Base-by-base conservation (phyloP, 2,888 invertebrate genomes). In the Caenorhabditis zanzibari region DNA sequence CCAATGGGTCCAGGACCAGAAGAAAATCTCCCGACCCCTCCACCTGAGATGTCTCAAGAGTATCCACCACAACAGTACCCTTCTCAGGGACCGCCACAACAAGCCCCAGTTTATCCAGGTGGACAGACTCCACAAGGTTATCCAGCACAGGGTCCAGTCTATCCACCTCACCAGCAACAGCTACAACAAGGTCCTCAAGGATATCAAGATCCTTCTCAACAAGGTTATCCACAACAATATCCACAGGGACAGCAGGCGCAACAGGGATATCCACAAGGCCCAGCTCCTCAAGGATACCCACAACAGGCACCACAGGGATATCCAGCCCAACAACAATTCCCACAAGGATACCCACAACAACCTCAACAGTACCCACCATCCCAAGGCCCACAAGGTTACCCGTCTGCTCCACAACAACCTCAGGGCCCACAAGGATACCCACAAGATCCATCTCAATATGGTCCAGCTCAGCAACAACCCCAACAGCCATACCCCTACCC, bases 11-110 rank as follows among this genome's bases (percentile, higher is more conserved):
- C 63, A 26, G 38, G 28, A 16, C 47, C 69, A 22, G 73, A 73
- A 61, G 66, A 58, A 9, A 61, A 52, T 1, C 64, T 81, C 1
- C 81, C 81, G 35, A 81, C 81, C 2, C 81, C 82, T n/a, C 82
- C 82, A 44, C 77, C 82, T n/a, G 81, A 81, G 38, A 41, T 38
- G 10, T 14, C 38, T 19, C 32, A 47, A 26, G 72, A 73, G 12
- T 58, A 66, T n/a, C 56, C 56, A 16, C 74, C 63, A 32, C 74
- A 64, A 56, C 32, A 32, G 4, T 74, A 64, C 32, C 47, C 64
- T n/a, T 19, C 47, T 16, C 72, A 58, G n/a, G 22, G 47, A 19
- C 35, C 72, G 19, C 32, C 44, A 28, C 32, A 32, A 19, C 66
- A 41, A 12, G 58, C 41, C 10, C n/a, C 49, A n/a, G 64, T 44